These are phyloP conservation scores for Barnardius zonarius DNA, from an alignment of 2,113 vertebrate genomes.

Conservation along the genomic window DNA sequence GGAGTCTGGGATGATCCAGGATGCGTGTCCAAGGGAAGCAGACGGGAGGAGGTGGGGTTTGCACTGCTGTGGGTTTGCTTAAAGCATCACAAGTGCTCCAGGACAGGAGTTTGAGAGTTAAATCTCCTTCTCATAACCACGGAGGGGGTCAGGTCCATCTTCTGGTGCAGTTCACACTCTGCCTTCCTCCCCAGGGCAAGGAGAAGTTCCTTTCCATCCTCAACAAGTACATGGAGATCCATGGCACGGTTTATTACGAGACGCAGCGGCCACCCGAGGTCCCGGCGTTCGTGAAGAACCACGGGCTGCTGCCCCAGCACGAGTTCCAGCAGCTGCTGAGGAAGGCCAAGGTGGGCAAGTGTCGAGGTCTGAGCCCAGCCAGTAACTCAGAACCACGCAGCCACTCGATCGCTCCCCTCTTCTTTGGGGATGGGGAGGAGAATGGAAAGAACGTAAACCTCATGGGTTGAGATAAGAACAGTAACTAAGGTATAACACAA, in stretches of 20 bases:
- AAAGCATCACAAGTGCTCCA: rapidly evolving
- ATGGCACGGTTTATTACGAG: slow-evolving; percentile 94
- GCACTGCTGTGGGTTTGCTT: not conserved
- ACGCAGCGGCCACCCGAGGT: slow-evolving; percentile 92
- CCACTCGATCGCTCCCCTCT: not conserved
- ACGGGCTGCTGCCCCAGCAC: slow-evolving; percentile 91
- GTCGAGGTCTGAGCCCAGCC: not conserved
- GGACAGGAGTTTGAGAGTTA: not conserved
- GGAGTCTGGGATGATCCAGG: not conserved
- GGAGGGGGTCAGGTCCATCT: not conserved
- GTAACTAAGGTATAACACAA: not conserved
- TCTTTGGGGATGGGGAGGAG: not conserved
- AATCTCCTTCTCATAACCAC: rapidly evolving
- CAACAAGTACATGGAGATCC: slow-evolving; percentile 95
- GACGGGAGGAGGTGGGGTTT: not conserved
- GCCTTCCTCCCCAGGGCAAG: slow-evolving; percentile 80
- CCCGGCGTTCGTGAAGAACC: slow-evolving; percentile 93
- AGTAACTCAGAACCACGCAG: not conserved
- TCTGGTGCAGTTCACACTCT: not conserved
- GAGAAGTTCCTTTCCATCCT: slow-evolving; percentile 89
- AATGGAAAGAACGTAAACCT: not conserved
- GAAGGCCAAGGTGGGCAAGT: slow-evolving; percentile 83
- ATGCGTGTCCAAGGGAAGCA: not conserved
- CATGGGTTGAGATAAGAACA: not conserved
- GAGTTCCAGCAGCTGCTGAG: slow-evolving; percentile 94